Evolutionary conservation across 2,113 vertebrate species (phyloP).

Genomic region (Halichoerus grypus): DNA sequence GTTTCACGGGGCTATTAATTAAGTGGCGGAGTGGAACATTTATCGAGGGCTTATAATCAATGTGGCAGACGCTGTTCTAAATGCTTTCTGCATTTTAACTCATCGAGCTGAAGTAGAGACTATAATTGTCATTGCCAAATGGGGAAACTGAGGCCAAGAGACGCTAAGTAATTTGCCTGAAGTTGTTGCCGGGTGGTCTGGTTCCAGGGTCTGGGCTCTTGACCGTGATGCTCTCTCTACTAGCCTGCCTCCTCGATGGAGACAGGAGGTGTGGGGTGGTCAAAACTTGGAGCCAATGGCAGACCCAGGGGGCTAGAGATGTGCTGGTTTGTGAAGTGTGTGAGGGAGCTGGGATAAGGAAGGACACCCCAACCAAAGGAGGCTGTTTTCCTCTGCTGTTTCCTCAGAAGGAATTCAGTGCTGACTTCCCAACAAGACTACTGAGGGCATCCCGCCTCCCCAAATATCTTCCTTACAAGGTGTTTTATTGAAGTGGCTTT

Average conservation of each 20-base stretch:
- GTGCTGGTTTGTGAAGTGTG: too few relatives aligned
- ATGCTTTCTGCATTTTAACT: background rate
- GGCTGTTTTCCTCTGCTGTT: background rate
- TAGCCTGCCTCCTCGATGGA: background rate
- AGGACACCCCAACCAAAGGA: background rate
- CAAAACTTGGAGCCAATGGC: background rate
- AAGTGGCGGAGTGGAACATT: background rate
- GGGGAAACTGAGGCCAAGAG: background rate
- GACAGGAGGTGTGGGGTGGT: background rate
- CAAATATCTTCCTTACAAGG: background rate
- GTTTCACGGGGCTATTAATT: background rate
- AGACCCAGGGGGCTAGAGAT: background rate
- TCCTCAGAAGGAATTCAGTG: background rate
- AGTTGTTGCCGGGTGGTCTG: background rate
- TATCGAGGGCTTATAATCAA: background rate
- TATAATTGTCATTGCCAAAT: background rate
- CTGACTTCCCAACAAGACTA: background rate
- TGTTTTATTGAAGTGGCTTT: background rate
- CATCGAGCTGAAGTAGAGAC: background rate
- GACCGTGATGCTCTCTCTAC: background rate
- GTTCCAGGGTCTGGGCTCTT: background rate
- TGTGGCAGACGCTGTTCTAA: background rate
- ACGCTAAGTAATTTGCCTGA: background rate
- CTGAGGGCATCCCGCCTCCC: background rate
- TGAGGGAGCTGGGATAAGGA: background rate